Conservation (phyloP, 2,888 invertebrate species). For the Pseudolycoriella hygida region DNA sequence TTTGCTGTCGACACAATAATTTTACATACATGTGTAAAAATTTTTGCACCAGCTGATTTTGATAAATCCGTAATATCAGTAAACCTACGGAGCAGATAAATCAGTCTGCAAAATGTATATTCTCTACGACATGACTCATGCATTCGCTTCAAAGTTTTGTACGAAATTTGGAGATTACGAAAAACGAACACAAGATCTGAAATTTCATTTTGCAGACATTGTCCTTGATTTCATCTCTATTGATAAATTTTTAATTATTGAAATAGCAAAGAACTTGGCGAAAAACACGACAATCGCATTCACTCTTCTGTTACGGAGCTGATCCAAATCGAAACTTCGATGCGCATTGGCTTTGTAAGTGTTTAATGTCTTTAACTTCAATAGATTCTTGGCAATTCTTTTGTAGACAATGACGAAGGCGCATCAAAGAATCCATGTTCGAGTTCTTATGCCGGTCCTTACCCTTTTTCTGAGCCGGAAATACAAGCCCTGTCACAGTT, state of each 20-base stretch:
- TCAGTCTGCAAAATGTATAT: too few relatives aligned
- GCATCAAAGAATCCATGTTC: constrained; percentile 29
- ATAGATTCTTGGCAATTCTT: too few relatives aligned
- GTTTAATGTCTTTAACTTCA: too few relatives aligned
- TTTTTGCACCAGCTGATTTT: too few relatives aligned
- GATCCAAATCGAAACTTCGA: constrained; percentile 28
- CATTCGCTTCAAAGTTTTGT: too few relatives aligned
- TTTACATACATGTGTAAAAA: too few relatives aligned
- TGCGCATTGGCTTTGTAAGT: constrained; percentile 18
- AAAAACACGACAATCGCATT: constrained; percentile 39
- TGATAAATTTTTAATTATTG: not conserved
- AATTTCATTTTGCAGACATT: not conserved
- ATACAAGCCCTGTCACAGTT: constrained; percentile 31
- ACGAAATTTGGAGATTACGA: too few relatives aligned
- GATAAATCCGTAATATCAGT: too few relatives aligned
- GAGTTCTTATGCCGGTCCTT: constrained; percentile 32
- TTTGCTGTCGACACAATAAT: too few relatives aligned
- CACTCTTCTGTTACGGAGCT: constrained; percentile 17
- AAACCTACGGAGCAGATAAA: too few relatives aligned
- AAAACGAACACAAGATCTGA: too few relatives aligned
- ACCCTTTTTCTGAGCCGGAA: constrained; percentile 38
- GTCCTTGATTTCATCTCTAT: not conserved
- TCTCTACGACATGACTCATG: too few relatives aligned
- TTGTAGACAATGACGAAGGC: constrained; percentile 18
- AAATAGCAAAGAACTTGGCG: constrained; percentile 43